Percentiles rank a stretch among this genome's conserved stretches.
Evolutionary conservation across 2,113 vertebrate species (phyloP).

Genomic region (Apteryx owenii): DNA sequence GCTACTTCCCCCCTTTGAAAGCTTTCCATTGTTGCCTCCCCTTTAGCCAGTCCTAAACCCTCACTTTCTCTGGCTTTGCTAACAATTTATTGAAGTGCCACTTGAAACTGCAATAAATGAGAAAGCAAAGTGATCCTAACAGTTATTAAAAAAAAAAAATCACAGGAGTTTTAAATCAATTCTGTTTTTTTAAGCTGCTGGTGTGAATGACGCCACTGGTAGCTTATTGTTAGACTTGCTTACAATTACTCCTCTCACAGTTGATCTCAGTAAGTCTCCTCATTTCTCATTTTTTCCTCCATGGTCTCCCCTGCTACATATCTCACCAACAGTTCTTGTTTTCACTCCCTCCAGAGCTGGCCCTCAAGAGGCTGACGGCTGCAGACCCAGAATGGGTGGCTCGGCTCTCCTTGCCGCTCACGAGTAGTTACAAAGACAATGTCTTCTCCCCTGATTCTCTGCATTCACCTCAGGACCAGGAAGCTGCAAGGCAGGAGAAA

Average conservation of each 20-base stretch:
- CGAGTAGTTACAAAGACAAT: constrained; percentile 91
- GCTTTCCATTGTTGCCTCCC: background rate
- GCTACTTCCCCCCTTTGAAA: background rate
- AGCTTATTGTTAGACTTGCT: background rate
- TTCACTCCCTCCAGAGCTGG: constrained; percentile 63
- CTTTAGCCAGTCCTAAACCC: background rate
- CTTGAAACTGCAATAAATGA: background rate
- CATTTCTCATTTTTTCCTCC: background rate
- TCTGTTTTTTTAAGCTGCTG: background rate
- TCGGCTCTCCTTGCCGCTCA: constrained; percentile 87
- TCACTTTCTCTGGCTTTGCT: background rate
- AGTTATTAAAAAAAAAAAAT: background rate
- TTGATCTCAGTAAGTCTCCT: background rate
- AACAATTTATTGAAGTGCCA: background rate
- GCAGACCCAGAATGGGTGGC: constrained; percentile 89
- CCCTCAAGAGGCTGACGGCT: constrained; percentile 78
- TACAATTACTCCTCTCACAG: background rate
- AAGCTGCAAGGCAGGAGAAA: constrained; percentile 65
- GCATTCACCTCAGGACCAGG: constrained; percentile 53
- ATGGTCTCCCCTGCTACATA: background rate
- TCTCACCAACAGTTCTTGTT: background rate
- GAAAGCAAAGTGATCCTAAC: background rate
- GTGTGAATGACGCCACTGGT: background rate
- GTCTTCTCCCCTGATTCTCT: constrained; percentile 81
- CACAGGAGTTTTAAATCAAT: background rate